These are phyloP conservation scores for Geotria australis DNA, from an alignment of 2,797 vertebrate genomes.

Conservation along the genomic window DNA sequence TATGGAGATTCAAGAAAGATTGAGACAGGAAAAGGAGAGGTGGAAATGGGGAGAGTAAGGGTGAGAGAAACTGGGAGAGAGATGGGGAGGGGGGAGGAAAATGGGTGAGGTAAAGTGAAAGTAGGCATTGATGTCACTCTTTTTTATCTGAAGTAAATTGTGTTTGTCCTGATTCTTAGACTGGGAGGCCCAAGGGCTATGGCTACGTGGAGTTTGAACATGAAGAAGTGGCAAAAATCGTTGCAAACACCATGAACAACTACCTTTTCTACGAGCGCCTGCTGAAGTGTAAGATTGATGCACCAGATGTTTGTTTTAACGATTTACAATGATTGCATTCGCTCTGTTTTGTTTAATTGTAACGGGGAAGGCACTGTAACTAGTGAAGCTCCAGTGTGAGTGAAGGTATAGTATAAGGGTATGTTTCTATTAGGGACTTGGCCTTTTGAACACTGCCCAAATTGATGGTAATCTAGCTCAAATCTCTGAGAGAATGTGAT, in stretches of 20 bases:
- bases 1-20: no score
- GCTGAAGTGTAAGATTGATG: conserved; percentile 35
- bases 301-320: no score
- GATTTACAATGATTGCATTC: not conserved
- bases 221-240: conserved; percentile 69
- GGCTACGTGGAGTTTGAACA: conserved; percentile 60
- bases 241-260: conserved; percentile 84
- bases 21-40: no score
- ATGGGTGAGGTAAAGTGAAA: no score
- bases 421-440: not conserved
- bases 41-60: no score
- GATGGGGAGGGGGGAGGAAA: no score
- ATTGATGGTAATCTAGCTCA: no score
- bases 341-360: not conserved
- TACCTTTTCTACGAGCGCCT: conserved; percentile 67
- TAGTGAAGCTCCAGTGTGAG: no score
- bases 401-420: not conserved
- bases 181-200: conserved; percentile 56
- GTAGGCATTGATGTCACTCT: no score
- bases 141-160: not conserved
- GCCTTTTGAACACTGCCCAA: no score
- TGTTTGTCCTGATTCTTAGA: conserved; percentile 17
- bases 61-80: no score
- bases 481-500: no score
- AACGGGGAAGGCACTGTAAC: rapidly evolving